These are phyloP conservation scores for Podabrus alpinus DNA, from an alignment of 2,888 invertebrate genomes.

Conservation along the genomic window DNA sequence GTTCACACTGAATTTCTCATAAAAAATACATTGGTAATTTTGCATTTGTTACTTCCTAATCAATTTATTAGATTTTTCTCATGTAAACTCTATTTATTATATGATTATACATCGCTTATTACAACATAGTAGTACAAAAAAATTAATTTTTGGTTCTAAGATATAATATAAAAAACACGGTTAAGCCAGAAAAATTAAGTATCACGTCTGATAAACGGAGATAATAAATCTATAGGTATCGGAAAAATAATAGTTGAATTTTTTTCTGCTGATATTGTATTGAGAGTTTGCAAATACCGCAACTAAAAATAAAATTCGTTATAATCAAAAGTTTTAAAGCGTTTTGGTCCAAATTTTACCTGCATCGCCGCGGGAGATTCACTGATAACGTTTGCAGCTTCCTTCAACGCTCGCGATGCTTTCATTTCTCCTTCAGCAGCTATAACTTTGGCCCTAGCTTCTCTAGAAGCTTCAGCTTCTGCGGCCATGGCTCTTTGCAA, in stretches of 20 bases:
- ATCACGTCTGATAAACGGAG: constrained; percentile 53
- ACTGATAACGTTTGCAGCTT: constrained; percentile 84
- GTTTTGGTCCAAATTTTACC: constrained; percentile 46
- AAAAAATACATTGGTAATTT: too few species aligned
- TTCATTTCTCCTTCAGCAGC: constrained; percentile 87
- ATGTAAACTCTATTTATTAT: too few species aligned
- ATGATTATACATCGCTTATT: too few species aligned
- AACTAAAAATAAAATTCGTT: constrained; percentile 59
- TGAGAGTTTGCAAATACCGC: constrained; percentile 86
- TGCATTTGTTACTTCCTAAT: too few species aligned
- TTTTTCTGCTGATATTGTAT: constrained; percentile 90
- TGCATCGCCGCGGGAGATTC: constrained; percentile 82
- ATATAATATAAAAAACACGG: too few species aligned
- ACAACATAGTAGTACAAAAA: neutral
- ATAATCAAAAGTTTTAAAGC: neutral
- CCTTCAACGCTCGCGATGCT: constrained; percentile 81
- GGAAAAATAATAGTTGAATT: constrained; percentile 95
- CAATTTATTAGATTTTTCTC: too few species aligned
- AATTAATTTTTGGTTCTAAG: neutral
- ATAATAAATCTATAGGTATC: constrained; percentile 79
- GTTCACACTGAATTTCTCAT: too few species aligned
- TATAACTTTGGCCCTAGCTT: constrained; percentile 79
- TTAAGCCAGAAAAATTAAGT: neutral
- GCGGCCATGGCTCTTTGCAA: constrained; percentile 83
- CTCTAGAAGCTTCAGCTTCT: constrained; percentile 79